A percentile compares a stretch with the other conserved stretches of the same genome.
Conservation (phyloP, 53 echinoderm and acorn worm species). For the Astropecten irregularis region DNA sequence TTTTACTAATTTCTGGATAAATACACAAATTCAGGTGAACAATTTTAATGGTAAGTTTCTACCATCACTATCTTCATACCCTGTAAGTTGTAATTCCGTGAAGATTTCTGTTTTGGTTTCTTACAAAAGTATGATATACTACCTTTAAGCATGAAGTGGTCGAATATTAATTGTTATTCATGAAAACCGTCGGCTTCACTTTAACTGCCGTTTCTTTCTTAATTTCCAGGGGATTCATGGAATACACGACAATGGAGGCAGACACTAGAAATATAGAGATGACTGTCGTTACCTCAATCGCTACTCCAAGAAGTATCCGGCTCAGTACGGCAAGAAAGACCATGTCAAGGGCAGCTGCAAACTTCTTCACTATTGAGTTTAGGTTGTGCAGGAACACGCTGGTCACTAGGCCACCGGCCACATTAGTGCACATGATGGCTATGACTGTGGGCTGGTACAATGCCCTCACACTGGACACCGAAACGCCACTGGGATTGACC, state of each 20-base stretch:
- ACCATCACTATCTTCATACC: too few species aligned
- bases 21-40: too few species aligned
- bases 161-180: too few species aligned
- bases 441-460: conserved; percentile 56
- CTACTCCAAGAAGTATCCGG: conserved; percentile 63
- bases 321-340: conserved; percentile 63
- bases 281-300: conserved; percentile 50
- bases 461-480: conserved; percentile 10
- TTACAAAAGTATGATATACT: too few species aligned
- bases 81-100: too few species aligned
- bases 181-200: too few species aligned
- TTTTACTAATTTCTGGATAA: too few species aligned
- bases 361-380: conserved; percentile 93
- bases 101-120: too few species aligned
- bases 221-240: conserved; percentile 54
- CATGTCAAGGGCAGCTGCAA: conserved; percentile 83
- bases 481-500: not conserved
- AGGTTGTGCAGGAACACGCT: conserved; percentile 78
- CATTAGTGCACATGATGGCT: conserved; percentile 68
- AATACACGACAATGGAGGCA: conserved; percentile 68
- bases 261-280: conserved; percentile 67
- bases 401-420: conserved; percentile 80
- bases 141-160: too few species aligned
- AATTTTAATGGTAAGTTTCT: too few species aligned
- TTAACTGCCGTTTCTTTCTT: not conserved